A percentile compares a stretch with the other conserved stretches of the same genome.
phyloP scores from a whole-genome alignment of 2,797 vertebrate genomes.

The Synaphobranchus kaupii region DNA sequence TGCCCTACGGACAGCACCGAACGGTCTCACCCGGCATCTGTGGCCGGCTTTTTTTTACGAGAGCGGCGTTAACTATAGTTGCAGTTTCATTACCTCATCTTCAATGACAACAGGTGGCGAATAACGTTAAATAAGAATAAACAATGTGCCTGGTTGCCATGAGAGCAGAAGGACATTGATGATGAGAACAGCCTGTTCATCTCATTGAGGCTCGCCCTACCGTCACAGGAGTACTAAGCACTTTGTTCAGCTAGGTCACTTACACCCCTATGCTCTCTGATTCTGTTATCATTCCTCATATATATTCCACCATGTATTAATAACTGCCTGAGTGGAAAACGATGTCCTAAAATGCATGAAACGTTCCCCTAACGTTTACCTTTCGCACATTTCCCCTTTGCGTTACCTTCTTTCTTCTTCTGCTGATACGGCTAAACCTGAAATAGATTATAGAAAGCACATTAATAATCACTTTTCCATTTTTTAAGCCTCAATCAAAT shows the following conservation, averaged over 20 bases:
- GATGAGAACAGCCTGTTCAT: neutral
- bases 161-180: neutral
- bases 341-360: neutral
- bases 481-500: too few relatives aligned
- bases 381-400: neutral
- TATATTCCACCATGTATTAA: neutral
- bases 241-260: neutral
- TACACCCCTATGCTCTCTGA: neutral
- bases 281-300: neutral
- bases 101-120: conserved; percentile 20
- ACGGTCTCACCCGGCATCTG: neutral
- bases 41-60: neutral
- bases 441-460: neutral
- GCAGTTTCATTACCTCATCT: neutral
- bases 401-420: neutral
- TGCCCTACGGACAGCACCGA: too few relatives aligned
- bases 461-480: neutral
- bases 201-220: neutral
- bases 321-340: neutral
- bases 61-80: neutral
- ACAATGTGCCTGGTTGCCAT: neutral
- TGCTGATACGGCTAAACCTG: neutral
- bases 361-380: neutral
- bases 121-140: neutral
- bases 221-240: neutral